Evolutionary conservation across 1,140 invertebrate genomes (phyloP).

Genomic region (Drosophila oshimai): DNA sequence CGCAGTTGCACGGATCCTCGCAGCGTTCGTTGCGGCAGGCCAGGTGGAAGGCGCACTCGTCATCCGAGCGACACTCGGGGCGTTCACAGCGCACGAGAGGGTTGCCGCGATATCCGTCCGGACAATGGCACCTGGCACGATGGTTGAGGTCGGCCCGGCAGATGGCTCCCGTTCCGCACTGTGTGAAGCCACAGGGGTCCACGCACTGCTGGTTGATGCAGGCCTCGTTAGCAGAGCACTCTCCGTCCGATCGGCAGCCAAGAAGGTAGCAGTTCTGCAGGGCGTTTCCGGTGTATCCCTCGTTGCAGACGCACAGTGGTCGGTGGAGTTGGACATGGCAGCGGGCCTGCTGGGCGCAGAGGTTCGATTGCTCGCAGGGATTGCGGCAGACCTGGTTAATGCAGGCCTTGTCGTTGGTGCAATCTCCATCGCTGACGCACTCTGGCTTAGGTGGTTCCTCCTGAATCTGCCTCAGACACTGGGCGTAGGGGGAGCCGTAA

Average conservation of each 20-base stretch:
- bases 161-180: conserved; percentile 91
- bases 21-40: conserved; percentile 90
- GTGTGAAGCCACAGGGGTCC: conserved; percentile 90
- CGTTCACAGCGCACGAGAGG: conserved; percentile 89
- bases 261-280: conserved; percentile 85
- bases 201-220: conserved; percentile 93
- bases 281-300: conserved; percentile 92
- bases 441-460: conserved; percentile 87
- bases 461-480: conserved; percentile 85
- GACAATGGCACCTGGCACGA: conserved; percentile 90
- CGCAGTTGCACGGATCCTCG: conserved; percentile 90
- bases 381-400: conserved; percentile 89
- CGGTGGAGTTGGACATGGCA: conserved; percentile 92
- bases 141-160: conserved; percentile 90
- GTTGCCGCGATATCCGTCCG: conserved; percentile 89
- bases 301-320: conserved; percentile 91
- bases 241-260: conserved; percentile 92
- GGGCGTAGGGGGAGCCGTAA: conserved; percentile 90
- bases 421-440: conserved; percentile 91
- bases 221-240: conserved; percentile 91
- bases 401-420: conserved; percentile 92
- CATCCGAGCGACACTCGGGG: conserved; percentile 89
- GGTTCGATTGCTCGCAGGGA: conserved; percentile 88
- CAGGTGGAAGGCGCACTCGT: conserved; percentile 89
- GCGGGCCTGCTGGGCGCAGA: conserved; percentile 91